Base-by-base conservation (phyloP, 2,888 invertebrate genomes). In the Drosophila mercatorum region DNA sequence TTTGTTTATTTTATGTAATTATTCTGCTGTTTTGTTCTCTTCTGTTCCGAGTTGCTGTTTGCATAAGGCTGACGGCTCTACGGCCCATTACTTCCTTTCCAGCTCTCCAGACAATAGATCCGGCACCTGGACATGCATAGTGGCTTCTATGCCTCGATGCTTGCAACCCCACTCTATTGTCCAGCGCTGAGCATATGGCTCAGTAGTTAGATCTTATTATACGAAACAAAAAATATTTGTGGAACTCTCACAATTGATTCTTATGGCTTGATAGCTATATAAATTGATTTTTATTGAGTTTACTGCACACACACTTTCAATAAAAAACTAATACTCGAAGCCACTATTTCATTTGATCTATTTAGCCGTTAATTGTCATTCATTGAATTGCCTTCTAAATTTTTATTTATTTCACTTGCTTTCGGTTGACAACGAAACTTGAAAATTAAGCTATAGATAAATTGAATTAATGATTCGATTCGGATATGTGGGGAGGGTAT, bases 211-310 rank as follows among this genome's bases (percentile, higher is more conserved):
- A 31, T 44, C 44, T 44, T 34, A 57, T 34, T 57, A 51, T 22
- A 34, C 14, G 8, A 41, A 26, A 17, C 11, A 41, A 7, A 7
- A 7, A 26, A 17, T 11, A 55, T 10, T 22, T 36, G 11, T 10
- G 3, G 5, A 51, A 17, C 22, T 58, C 17, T 36, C 22, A 5
- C 44, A 68, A 57, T 55, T 46, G 31, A 17, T 49, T 40, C n/a
- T 62, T 47, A 31, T 47, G 31, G 11, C 31, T 43, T 55, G 38
- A 36, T 31, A 14, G 52, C 36, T 26, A 12, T 43, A 22, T 61
- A 67, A 89, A 85, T 89, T 85, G 81, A 63, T 85, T 83, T 85
- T 78, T 80, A 88, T 85, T 89, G 11, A 83, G 83, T 88, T 86
- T 85, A 60, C 53, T 61, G 72, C 83, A 85, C 90, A 85, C 83